Percentiles rank a stretch among this genome's conserved stretches.
Conservation (phyloP, 2,113 vertebrate species). For the Pedionomus torquatus region DNA sequence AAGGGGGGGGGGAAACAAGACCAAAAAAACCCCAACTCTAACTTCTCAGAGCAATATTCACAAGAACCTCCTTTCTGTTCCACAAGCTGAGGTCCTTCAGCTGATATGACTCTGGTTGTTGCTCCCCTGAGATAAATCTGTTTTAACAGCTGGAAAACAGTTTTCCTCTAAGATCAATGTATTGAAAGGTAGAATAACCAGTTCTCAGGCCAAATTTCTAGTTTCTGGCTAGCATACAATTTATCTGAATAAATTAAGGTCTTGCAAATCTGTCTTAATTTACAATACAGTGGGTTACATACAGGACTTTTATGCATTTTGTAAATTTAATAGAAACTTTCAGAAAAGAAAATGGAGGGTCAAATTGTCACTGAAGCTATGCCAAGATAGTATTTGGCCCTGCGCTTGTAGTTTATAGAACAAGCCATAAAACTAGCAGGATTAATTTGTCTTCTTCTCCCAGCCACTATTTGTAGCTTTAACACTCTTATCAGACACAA, state of each 20-base stretch:
- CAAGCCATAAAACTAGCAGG: neutral
- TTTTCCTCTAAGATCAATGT: neutral
- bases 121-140: neutral
- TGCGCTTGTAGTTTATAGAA: neutral
- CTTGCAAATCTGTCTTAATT: neutral
- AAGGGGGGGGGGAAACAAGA: rapidly evolving
- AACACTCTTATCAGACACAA: neutral
- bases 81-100: neutral
- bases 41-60: neutral
- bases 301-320: neutral
- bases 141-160: neutral
- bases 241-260: neutral
- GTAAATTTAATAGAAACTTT: neutral
- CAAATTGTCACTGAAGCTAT: neutral
- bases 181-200: neutral
- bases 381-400: neutral
- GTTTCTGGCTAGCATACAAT: neutral
- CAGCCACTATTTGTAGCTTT: neutral
- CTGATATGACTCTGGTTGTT: neutral
- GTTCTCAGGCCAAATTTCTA: neutral
- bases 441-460: neutral
- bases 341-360: neutral
- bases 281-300: neutral
- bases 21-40: neutral
- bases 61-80: neutral